A percentile compares a stretch with the other conserved stretches of the same genome.
phyloP scores from a whole-genome alignment of 2,888 invertebrate species.

The Lepeophtheirus nordmannii region DNA sequence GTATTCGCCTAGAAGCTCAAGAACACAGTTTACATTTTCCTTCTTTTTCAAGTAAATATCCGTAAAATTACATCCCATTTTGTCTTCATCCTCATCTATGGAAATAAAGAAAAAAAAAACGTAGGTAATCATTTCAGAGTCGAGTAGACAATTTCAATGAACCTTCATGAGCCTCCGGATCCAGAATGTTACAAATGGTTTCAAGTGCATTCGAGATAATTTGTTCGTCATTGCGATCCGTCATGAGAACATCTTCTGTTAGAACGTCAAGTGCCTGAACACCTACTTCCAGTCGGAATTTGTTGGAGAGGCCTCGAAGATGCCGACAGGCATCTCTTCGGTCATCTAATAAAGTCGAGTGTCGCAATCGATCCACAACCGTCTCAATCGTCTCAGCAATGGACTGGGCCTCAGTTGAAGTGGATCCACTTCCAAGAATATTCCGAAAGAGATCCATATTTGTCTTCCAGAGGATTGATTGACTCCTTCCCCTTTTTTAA shows the following conservation, averaged over 20 bases:
- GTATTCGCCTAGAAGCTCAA: constrained; percentile 78
- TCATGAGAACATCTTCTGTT: constrained; percentile 28
- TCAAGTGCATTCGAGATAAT: not conserved
- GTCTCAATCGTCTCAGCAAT: constrained; percentile 49
- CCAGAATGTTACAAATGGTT: constrained; percentile 5
- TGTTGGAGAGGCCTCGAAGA: constrained; percentile 72
- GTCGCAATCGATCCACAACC: constrained; percentile 76
- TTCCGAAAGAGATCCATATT: constrained; percentile 19
- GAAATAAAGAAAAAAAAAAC: constrained; percentile 26
- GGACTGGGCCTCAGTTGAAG: not conserved
- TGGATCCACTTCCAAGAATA: not conserved
- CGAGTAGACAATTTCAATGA: too few species aligned
- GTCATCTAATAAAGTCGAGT: constrained; percentile 84
- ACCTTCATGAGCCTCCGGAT: not conserved
- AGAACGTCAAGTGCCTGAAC: constrained; percentile 66
- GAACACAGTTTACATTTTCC: constrained; percentile 62
- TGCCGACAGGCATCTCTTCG: constrained; percentile 90
- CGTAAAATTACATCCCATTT: constrained; percentile 77
- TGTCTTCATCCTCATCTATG: constrained; percentile 20
- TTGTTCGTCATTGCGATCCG: not conserved
- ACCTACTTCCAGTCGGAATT: constrained; percentile 88
- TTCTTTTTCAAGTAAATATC: constrained; percentile 87
- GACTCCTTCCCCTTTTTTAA: too few species aligned
- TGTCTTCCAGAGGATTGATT: not conserved
- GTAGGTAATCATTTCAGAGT: not conserved